phyloP scores from a whole-genome alignment of 2,113 vertebrate genomes.

The Malurus melanocephalus region DNA sequence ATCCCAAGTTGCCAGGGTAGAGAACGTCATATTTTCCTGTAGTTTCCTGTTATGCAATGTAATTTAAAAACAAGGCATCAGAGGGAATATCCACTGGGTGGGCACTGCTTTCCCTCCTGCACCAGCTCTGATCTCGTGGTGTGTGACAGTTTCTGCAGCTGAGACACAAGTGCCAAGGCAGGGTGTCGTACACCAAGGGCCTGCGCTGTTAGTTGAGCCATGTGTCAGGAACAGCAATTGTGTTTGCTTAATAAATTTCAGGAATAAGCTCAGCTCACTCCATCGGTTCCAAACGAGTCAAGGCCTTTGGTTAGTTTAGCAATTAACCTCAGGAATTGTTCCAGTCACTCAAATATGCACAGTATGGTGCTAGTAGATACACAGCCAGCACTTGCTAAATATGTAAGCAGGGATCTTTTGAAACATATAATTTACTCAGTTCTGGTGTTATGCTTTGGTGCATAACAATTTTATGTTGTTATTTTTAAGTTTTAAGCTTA shows the following conservation, averaged over 20 bases:
- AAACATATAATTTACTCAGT: slow-evolving; percentile 40
- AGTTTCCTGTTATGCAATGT: background rate
- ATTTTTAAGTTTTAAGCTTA: background rate
- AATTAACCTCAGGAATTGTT: slow-evolving; percentile 53
- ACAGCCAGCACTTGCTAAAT: background rate
- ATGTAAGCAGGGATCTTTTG: slow-evolving; percentile 8
- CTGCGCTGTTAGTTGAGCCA: background rate
- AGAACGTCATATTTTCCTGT: background rate
- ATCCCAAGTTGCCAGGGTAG: background rate
- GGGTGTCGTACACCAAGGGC: background rate
- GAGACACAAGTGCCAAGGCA: background rate
- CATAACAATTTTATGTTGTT: background rate
- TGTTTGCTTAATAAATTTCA: slow-evolving; percentile 18
- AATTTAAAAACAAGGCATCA: background rate
- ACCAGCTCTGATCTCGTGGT: background rate
- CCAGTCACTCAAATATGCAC: slow-evolving; percentile 24
- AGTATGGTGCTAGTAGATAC: background rate
- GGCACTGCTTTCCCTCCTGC: background rate
- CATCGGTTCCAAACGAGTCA: slow-evolving; percentile 19
- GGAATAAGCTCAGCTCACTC: background rate
- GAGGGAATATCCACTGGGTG: background rate
- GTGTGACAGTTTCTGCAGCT: background rate
- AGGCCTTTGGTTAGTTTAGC: slow-evolving; percentile 28
- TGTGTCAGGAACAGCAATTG: slow-evolving; percentile 8
- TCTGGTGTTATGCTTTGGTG: slow-evolving; percentile 3